Evolutionary conservation across 2,797 vertebrate genomes (phyloP).

Genomic region (Psittacula derbiana): DNA sequence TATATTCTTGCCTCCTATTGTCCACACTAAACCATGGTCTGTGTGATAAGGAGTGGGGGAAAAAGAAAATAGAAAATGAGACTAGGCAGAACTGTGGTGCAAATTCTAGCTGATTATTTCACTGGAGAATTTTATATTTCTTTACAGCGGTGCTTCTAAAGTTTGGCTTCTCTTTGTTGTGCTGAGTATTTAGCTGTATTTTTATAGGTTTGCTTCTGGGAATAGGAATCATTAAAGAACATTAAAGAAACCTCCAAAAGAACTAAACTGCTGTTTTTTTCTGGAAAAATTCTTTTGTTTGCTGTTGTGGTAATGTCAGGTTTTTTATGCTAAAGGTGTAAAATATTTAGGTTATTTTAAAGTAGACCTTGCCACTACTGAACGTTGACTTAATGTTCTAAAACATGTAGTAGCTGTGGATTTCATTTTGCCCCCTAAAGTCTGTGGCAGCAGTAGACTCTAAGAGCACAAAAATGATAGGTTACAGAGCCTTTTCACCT

Average conservation of each 20-base stretch:
- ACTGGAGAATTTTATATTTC: not conserved
- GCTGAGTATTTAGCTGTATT: not conserved
- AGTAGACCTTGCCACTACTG: not conserved
- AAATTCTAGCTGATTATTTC: not conserved
- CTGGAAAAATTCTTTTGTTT: not conserved
- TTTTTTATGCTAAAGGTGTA: not conserved
- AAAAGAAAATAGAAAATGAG: not conserved
- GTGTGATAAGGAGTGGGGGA: not conserved
- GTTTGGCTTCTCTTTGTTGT: not conserved
- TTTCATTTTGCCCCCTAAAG: not conserved
- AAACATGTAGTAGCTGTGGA: not conserved
- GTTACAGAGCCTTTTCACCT: slow-evolving; percentile 25
- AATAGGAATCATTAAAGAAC: not conserved
- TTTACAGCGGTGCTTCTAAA: not conserved
- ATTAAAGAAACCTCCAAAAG: not conserved
- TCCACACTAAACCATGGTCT: not conserved
- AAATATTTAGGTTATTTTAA: not conserved
- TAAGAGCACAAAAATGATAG: not conserved
- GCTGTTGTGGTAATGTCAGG: not conserved
- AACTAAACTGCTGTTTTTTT: not conserved
- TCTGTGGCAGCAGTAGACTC: not conserved
- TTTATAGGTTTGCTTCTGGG: not conserved
- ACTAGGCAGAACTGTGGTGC: not conserved
- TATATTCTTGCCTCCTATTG: not conserved
- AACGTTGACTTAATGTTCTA: not conserved